phyloP scores from a whole-genome alignment of 2,888 invertebrate species.

The Deilephila porcellus region DNA sequence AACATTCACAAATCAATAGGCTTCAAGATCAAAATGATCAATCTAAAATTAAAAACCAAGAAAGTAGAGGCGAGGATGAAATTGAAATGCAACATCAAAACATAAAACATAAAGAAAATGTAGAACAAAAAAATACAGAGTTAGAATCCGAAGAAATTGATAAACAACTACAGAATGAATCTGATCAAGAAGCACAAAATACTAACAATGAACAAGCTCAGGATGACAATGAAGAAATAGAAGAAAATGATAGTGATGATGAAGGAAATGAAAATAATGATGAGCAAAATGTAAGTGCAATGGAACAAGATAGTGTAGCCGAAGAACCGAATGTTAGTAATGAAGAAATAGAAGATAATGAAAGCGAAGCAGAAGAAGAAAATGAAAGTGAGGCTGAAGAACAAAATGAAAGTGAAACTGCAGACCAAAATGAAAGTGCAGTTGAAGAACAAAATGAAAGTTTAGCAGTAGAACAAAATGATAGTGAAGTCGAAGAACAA shows the following conservation, averaged over 20 bases:
- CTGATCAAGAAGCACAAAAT: constrained; percentile 31
- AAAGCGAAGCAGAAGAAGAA: constrained; percentile 31
- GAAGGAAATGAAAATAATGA: constrained; percentile 32
- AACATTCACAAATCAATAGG: background rate
- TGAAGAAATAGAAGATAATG: constrained; percentile 28
- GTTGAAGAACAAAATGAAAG: constrained; percentile 31
- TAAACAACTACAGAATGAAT: background rate
- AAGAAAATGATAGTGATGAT: constrained; percentile 31
- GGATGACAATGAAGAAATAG: constrained; percentile 28
- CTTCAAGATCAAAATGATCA: background rate
- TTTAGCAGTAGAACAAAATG: constrained; percentile 29
- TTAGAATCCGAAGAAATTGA: background rate
- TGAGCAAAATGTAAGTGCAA: constrained; percentile 32
- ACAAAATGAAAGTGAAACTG: constrained; percentile 19
- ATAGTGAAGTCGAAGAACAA: constrained; percentile 32
- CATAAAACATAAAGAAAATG: background rate
- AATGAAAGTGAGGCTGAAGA: constrained; percentile 29
- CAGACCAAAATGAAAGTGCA: constrained; percentile 29
- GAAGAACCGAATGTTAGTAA: constrained; percentile 24
- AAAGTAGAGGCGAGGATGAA: background rate
- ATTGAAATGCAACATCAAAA: background rate
- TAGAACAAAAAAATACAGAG: background rate
- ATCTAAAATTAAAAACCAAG: background rate
- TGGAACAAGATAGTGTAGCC: constrained; percentile 9
- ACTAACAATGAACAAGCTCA: constrained; percentile 31